Base-by-base conservation (phyloP, 1,140 invertebrate genomes). In the Akabosia matsudoensis region DNA sequence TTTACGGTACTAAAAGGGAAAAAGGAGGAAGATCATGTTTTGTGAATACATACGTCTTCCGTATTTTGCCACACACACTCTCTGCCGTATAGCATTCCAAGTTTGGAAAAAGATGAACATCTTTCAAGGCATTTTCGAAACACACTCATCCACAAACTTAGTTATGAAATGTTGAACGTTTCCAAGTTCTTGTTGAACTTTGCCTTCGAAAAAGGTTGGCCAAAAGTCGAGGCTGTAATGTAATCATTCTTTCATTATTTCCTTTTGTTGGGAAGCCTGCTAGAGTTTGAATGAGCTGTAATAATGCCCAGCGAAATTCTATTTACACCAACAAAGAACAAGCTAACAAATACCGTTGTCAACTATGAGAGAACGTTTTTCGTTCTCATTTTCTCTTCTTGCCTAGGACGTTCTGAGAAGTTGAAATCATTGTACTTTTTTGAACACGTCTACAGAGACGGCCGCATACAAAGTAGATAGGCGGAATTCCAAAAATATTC, bases 161-260 rank as follows among this genome's bases (percentile, higher is more conserved):
- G 18, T n/a, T 10, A 45, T 45, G 37, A 45, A 45, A 45, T 45
- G 37, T 10, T 10, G 18, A 45, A 45, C 37, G 37, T 18, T 45
- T 45, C 18, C 18, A 18, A 67, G n/a, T 10, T 67, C 61, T 30
- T 67, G 10, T 67, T 67, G 61, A 67, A 67, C 61, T 67, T 67
- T 67, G 31, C 61, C 61, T 67, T 67, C 61, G 31, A 67, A 61
- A 14, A n/a, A 61, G 24, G 54, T 7, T 45, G 37, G 37, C 18
- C 37, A 10, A 61, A 22, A 61, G 54, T 61, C 24, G 24, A 22
- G 54, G 24, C 14, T 61, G 54, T 45, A 45, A 45, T 45, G 37
- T 45, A 45, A 45, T 45, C n/a, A 45, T 45, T 45, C 37, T 45
- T 45, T 45, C 37, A 45, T 45, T 18, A 45, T 45, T 45, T 18